Base-by-base conservation (phyloP, 2,797 vertebrate genomes). In the Melanogrammus aeglefinus region DNA sequence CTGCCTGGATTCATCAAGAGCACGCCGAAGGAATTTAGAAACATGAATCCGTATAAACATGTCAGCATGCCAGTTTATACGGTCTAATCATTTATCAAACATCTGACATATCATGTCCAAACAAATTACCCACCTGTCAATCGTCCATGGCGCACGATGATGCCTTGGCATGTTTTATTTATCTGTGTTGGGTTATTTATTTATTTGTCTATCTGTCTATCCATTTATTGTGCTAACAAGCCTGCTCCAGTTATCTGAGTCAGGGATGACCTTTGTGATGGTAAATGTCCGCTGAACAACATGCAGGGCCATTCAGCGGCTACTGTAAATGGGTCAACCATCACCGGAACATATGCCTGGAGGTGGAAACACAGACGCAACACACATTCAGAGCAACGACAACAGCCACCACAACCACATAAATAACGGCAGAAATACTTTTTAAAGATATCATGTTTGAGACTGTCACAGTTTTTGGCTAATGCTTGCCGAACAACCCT, bases 101-200 rank as follows among this genome's bases (percentile, higher is more conserved):
- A 75, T 79, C 36, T 44, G 57, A 81, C 78, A 78, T 77, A 69
- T 76, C 27, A 72, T 86, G 90, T 69, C 47, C 72, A 47, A 77
- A 76, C 35, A 41, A 36, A 76, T 82, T 29, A 76, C 47, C 76
- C 76, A 74, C 39, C 41, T 69, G 81, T 91, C 91, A 89, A 73
- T 93, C 90, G 90, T 33, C 36, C 36, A 38, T 38, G 8, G 36
- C 36, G 36, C 36, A 47, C 82, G 80, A 86, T 87, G 87, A 88
- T 85, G 75, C 74, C 35, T 78, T 71, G 44, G 18, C 76, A 71
- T 72, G 73, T 72, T 63, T 81, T 38, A 74, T 75, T 29, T 16
- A 7, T 0, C 1, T 1, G 0, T 24, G 39, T 76, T 81, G 79
- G 76, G 24, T 24, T 81, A 29, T 35, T 57, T 57, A 57, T 33